phyloP scores from a whole-genome alignment of 2,113 vertebrate species.

The Otocyon megalotis region DNA sequence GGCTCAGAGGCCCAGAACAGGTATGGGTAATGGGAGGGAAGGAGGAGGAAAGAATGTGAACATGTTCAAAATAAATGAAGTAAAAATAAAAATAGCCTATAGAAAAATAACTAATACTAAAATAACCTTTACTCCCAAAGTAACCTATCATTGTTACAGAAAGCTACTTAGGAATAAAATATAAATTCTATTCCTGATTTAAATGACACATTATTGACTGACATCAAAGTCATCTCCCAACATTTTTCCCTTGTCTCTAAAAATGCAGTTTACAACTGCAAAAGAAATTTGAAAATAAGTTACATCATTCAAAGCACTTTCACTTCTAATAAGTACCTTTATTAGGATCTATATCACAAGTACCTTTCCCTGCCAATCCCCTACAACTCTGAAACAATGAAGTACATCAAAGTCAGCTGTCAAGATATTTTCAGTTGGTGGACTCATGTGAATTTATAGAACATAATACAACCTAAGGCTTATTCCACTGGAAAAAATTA shows the following conservation, averaged over 20 bases:
- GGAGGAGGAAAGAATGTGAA: not conserved
- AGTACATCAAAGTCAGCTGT: not conserved
- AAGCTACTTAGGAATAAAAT: conserved; percentile 22
- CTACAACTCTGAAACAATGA: not conserved
- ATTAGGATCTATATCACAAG: not conserved
- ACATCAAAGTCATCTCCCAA: not conserved
- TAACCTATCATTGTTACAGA: conserved; percentile 33
- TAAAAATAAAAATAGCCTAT: conserved; percentile 22
- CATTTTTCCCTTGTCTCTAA: not conserved
- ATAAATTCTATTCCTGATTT: conserved; percentile 40
- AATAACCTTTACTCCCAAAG: conserved; percentile 1
- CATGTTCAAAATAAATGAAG: not conserved
- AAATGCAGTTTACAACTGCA: conserved; percentile 12
- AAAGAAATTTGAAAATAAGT: conserved; percentile 16
- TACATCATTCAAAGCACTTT: conserved; percentile 41
- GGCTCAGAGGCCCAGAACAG: not conserved
- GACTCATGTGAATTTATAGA: conserved; percentile 45
- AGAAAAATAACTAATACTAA: conserved; percentile 49
- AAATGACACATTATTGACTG: conserved; percentile 34
- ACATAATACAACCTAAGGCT: not conserved
- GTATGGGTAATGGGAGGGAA: not conserved
- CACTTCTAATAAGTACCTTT: not conserved
- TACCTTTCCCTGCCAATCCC: not conserved
- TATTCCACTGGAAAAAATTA: conserved; percentile 14
- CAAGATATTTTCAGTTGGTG: not conserved